Percentiles rank a stretch among this genome's conserved stretches.
These are phyloP conservation scores for Zelleria hepariella DNA, from an alignment of 2,888 invertebrate genomes.

Conservation along the genomic window DNA sequence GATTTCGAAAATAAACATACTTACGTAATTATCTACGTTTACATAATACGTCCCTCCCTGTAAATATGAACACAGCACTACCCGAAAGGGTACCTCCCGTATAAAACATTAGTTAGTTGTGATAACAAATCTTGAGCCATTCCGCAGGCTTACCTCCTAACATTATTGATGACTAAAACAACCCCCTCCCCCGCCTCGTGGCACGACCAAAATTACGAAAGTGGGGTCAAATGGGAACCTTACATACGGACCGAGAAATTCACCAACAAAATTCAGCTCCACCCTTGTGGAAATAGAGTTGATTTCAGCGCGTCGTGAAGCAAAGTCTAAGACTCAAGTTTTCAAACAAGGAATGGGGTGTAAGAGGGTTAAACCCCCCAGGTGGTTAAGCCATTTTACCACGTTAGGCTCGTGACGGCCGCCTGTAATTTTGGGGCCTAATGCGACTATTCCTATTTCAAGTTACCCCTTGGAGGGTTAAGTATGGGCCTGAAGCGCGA, in stretches of 20 bases:
- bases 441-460: conserved; percentile 72
- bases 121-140: conserved; percentile 39
- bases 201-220: conserved; percentile 21
- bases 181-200: conserved; percentile 27
- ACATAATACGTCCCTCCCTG: neutral
- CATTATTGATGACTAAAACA: conserved; percentile 68
- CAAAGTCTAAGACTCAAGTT: conserved; percentile 27
- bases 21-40: no score
- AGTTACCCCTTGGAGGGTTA: conserved; percentile 61
- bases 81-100: neutral
- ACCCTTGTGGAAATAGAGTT: conserved; percentile 15
- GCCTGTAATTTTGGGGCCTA: conserved; percentile 69
- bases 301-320: conserved; percentile 10
- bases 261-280: neutral
- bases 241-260: neutral
- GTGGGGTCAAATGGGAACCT: conserved; percentile 67
- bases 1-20: neutral
- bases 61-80: neutral
- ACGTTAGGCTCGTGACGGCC: conserved; percentile 69
- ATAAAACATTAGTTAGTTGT: conserved; percentile 11
- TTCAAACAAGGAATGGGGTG: conserved; percentile 27
- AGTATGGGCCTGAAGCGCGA: conserved; percentile 57
- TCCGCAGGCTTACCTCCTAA: conserved; percentile 56
- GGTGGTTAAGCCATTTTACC: conserved; percentile 68
- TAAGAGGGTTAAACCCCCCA: conserved; percentile 54